Evolutionary conservation across 2,797 vertebrate species (phyloP), one percentile per base, ranked within the genome.

Genomic region (Acanthurus tractus): DNA sequence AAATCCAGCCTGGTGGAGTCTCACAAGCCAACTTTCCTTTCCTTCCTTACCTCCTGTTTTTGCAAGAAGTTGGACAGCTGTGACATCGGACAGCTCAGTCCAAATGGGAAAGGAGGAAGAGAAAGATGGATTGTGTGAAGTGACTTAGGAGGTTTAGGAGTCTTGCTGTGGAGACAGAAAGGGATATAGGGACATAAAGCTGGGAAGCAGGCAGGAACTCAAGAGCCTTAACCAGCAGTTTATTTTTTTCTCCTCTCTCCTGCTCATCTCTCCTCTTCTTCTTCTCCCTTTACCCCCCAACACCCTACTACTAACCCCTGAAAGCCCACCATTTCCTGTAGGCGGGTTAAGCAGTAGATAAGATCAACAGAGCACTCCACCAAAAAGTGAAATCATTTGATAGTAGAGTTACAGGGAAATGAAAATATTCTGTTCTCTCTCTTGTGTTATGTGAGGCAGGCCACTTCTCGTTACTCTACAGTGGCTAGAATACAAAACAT

Each of bases 331-430:
- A 83, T 85, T 63, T 79, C 86, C 78, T 74, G 63, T 85, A 89
- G 84, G 61, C 53, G 67, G 77, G 74, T 81, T 79, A 90, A 92
- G 86, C 65, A 18, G 9, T 85, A 87, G 81, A 82, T 75, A 65
- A 74, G 65, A 75, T 77, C 52, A 75, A 79, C 5, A 7, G 76
- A 82, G 89, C 89, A 89, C 91, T 88, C 71, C 90, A 90, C 90
- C 91, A 91, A 91, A 92, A 88, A 79, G 74, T 49, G 2, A 91
- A 88, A 90, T 89, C 90, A 91, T 93, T 93, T 92, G 88, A 91
- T 86, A 80, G 72, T 85, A 81, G 74, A 86, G 74, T 86, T 67
- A 14, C 45, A 55, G 58, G 79, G 75, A 82, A 79, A 79, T 82
- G 3, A 72, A 89, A 86, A 86, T 70, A 72, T 82, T 69, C 87